Conservation (phyloP, 2,113 vertebrate species). For the Danionella cerebrum region DNA sequence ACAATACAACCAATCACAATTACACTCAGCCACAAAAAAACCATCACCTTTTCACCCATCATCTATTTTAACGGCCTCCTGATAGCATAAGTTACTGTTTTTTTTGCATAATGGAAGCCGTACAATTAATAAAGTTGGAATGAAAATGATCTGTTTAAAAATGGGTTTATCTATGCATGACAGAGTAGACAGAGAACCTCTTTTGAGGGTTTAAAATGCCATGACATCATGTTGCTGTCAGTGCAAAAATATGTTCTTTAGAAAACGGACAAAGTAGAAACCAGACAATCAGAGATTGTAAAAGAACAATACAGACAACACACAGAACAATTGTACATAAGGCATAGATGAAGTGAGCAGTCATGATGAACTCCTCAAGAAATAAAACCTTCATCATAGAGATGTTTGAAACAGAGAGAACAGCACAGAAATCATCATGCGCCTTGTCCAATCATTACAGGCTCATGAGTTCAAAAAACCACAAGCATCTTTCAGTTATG, state of each 20-base stretch:
- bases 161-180: neutral
- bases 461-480: no score
- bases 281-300: neutral
- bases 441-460: no score
- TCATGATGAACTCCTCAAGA: neutral
- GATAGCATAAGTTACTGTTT: neutral
- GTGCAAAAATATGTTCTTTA: neutral
- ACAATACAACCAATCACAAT: neutral
- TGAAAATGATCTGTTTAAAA: neutral
- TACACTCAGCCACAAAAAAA: no score
- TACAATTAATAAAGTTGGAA: conserved; percentile 20
- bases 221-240: neutral
- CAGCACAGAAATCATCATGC: no score
- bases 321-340: conserved; percentile 7
- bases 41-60: no score
- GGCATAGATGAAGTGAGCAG: conserved; percentile 12
- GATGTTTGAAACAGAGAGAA: conserved; percentile 18
- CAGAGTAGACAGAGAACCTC: neutral
- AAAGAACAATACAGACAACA: neutral
- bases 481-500: no score
- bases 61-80: conserved; percentile 1
- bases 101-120: conserved; percentile 9
- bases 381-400: conserved; percentile 12
- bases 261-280: neutral
- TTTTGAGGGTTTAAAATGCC: neutral